A percentile compares a stretch with the other conserved stretches of the same genome.
Conservation (phyloP, 2,797 vertebrate genomes). For the Clarias platycephalus region DNA sequence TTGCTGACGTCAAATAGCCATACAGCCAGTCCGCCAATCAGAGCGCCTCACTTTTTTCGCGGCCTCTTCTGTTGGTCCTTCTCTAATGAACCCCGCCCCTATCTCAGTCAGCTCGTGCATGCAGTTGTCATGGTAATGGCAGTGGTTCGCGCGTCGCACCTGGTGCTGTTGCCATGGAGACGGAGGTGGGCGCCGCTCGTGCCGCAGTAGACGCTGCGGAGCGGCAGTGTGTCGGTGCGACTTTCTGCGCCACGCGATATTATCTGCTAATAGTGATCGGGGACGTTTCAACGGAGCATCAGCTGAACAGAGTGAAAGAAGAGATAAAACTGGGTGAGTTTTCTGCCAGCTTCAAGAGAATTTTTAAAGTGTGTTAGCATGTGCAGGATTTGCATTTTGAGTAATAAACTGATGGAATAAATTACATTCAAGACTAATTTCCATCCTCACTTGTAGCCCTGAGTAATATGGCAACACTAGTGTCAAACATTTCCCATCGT, state of each 20-base stretch:
- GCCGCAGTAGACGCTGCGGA: slow-evolving; percentile 66
- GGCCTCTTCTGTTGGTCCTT: slow-evolving; percentile 61
- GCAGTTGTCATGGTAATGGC: slow-evolving; percentile 91
- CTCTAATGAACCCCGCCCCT: slow-evolving; percentile 52
- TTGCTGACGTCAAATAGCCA: slow-evolving; percentile 68
- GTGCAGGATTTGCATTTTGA: background rate
- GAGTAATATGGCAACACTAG: background rate
- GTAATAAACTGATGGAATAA: background rate
- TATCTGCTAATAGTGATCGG: slow-evolving; percentile 87
- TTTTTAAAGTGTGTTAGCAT: background rate
- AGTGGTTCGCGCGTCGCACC: slow-evolving; percentile 66
- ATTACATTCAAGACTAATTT: background rate
- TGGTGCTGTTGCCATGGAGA: slow-evolving; percentile 85
- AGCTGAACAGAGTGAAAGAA: slow-evolving; percentile 77
- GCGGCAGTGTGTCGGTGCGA: slow-evolving; percentile 57
- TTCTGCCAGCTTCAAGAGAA: background rate
- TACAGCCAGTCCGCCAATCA: slow-evolving; percentile 75
- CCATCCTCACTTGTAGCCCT: background rate
- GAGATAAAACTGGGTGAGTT: slow-evolving; percentile 84
- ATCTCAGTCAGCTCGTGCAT: slow-evolving; percentile 63
- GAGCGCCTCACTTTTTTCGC: background rate
- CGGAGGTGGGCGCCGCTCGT: slow-evolving; percentile 65
- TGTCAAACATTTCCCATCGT: background rate
- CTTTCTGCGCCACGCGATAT: slow-evolving; percentile 67
- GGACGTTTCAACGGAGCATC: slow-evolving; percentile 77